Conservation (phyloP, 2,797 vertebrate genomes). For the Iguana delicatissima region DNA sequence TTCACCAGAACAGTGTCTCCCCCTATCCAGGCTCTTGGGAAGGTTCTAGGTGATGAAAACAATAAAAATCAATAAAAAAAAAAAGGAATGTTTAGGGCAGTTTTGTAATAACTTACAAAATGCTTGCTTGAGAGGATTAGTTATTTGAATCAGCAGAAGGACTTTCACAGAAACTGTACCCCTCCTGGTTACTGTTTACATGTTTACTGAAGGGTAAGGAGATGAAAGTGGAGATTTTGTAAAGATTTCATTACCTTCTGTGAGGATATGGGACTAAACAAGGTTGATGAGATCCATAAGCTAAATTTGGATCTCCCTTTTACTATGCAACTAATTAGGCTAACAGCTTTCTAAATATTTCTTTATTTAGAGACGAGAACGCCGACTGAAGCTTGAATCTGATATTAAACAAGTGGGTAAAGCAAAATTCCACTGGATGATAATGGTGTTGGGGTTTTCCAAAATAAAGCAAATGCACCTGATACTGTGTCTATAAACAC, state of each 20-base stretch:
- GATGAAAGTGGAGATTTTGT: too few relatives aligned
- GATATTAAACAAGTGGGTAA: conserved; percentile 79
- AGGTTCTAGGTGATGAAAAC: background rate
- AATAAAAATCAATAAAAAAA: background rate
- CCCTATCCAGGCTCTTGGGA: background rate
- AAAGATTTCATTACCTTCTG: background rate
- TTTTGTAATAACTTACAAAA: background rate
- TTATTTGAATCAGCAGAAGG: background rate
- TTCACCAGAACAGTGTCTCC: too few relatives aligned
- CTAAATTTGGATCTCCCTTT: background rate
- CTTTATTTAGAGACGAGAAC: conserved; percentile 81
- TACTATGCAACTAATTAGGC: background rate
- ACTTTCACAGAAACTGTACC: background rate
- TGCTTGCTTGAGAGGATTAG: background rate
- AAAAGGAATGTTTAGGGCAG: background rate
- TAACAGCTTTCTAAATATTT: conserved; percentile 35
- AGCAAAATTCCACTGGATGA: conserved; percentile 54
- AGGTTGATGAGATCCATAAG: background rate
- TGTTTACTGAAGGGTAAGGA: background rate
- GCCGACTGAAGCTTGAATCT: conserved; percentile 75
- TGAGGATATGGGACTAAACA: background rate
- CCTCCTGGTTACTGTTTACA: background rate
- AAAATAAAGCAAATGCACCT: background rate
- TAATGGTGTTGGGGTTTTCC: conserved; percentile 57
- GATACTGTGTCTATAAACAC: background rate